Base-by-base conservation (phyloP, 2,888 invertebrate genomes). In the Sympetrum striolatum region DNA sequence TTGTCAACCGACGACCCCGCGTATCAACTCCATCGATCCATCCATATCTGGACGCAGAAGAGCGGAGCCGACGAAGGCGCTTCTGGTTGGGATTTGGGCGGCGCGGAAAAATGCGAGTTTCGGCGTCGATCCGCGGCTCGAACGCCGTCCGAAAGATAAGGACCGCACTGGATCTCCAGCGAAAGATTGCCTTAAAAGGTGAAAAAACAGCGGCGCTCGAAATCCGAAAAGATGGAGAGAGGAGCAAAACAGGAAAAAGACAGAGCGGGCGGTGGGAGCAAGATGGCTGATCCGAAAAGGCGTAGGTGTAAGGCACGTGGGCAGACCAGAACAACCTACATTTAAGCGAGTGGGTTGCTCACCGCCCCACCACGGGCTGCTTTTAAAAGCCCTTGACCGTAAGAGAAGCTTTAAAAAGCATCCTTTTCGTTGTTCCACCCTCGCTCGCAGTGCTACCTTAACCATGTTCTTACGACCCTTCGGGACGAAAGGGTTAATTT, bases 231-330 rank as follows among this genome's bases (percentile, higher is more conserved):
- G 73, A 73, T 12, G 3, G 18, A 64, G 64, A 64, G 64, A 64
- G 64, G 1, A 64, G 64, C 64, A 10, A 64, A 25, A 25, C n/a
- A n/a, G 25, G 64, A n/a, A 64, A 60, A 60, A 60, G 25, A 8
- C 6, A 6, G 44, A 44, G 18, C 53, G 18, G 18, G 18, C 18
- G 53, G 53, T 15, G 12, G 73, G 31, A 31, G 73, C 73, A 73
- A 73, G 73, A 73, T 73, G 73, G 73, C 73, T 73, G 73, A 31
- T 0, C 31, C 31, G 25, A 60, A 35, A 64, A 60, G 3, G 86
- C 60, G 86, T 60, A 37, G 86, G 86, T 60, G 60, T 73, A 73
- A 73, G 60, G 64, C 86, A 86, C 86, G 86, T 86, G 86, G 86
- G 86, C 39, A 86, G 86, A 37, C 39, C 60, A 37, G 60, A 44